Evolutionary conservation across 1,140 invertebrate genomes (phyloP).

Genomic region (Armadillidium nasatum): DNA sequence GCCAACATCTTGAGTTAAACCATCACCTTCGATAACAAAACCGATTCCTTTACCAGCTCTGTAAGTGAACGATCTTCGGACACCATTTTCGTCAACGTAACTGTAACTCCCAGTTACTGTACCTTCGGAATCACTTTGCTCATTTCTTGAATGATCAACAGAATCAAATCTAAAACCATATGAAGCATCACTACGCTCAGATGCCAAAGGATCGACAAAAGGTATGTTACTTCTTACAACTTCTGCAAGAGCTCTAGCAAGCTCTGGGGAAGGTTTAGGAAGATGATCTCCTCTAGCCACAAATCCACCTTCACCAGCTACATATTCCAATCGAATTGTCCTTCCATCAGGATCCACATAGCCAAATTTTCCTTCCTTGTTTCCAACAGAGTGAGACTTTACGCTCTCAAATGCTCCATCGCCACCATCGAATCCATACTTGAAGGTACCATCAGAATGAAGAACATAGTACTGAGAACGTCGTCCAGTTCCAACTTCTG

Average conservation of each 20-base stretch:
- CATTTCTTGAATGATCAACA: conserved; percentile 41
- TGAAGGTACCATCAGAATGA: conserved; percentile 38
- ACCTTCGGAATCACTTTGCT: conserved; percentile 45
- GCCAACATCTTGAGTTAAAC: conserved; percentile 29
- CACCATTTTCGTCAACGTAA: conserved; percentile 46
- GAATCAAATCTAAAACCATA: conserved; percentile 45
- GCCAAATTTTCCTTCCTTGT: conserved; percentile 32
- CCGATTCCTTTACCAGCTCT: conserved; percentile 38
- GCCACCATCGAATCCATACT: conserved; percentile 39
- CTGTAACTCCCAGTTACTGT: conserved; percentile 48
- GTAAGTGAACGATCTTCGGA: conserved; percentile 37
- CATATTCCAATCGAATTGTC: conserved; percentile 30
- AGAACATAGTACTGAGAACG: conserved; percentile 32
- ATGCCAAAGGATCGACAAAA: conserved; percentile 36
- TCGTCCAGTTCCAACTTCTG: conserved; percentile 17
- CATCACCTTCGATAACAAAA: conserved; percentile 39
- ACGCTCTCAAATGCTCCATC: conserved; percentile 39
- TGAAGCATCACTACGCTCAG: conserved; percentile 36
- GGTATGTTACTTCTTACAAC: conserved; percentile 19
- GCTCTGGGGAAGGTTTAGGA: conserved; percentile 4
- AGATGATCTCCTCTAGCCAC: conserved; percentile 30
- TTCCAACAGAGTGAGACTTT: conserved; percentile 13
- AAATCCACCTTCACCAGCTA: conserved; percentile 37
- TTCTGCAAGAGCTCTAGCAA: not conserved
- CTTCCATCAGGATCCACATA: conserved; percentile 34